These are phyloP conservation scores for Oreochromis niloticus DNA, from an alignment of 2,113 vertebrate genomes.

Conservation along the genomic window DNA sequence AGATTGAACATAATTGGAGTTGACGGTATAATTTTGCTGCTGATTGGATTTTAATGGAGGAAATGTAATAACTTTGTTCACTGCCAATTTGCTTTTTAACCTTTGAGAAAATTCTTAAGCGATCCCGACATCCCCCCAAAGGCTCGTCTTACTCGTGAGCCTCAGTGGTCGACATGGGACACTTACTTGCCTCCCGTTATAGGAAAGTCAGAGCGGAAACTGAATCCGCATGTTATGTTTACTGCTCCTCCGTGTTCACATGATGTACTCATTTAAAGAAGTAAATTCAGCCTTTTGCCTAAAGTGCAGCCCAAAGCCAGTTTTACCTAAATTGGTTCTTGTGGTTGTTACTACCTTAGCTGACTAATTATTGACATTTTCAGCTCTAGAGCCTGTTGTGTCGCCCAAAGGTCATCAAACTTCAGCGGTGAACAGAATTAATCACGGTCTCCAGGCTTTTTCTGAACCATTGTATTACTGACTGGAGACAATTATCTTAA, in stretches of 20 bases:
- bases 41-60: slow-evolving; percentile 28
- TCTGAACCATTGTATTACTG: not conserved
- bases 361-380: slow-evolving; percentile 20
- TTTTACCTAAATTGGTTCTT: not conserved
- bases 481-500: not conserved
- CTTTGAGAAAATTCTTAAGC: not conserved
- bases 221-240: not conserved
- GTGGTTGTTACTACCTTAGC: not conserved
- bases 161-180: not conserved
- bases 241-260: not conserved
- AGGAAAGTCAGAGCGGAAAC: not conserved
- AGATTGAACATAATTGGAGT: not conserved
- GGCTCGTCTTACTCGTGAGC: not conserved
- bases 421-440: not conserved
- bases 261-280: not conserved
- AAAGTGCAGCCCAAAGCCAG: not conserved
- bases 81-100: slow-evolving; percentile 17
- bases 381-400: not conserved
- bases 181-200: not conserved
- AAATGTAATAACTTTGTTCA: slow-evolving; percentile 14
- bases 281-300: not conserved
- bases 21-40: not conserved
- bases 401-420: not conserved
- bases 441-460: not conserved
- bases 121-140: not conserved